Evolutionary conservation across 2,113 vertebrate species (phyloP), one percentile per base, ranked within the genome.

Genomic region (Crotalus helleri): DNA sequence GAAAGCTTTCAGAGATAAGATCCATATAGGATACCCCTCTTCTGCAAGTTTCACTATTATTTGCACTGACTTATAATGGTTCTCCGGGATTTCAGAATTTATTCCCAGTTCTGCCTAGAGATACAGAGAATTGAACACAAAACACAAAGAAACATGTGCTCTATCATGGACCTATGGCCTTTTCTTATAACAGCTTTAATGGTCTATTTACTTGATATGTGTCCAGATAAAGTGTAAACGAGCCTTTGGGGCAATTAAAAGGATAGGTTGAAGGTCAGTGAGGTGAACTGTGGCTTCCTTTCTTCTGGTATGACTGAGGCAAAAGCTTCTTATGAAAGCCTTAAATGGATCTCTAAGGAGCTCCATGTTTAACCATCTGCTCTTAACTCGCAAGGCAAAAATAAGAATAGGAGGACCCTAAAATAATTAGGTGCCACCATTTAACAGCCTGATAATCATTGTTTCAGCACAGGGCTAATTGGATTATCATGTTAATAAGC

Each of bases 371-470:
- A 93, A 39, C 90, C 94, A 39, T 44, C 15, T 93, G 88, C 19
- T 44, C 33, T n/a, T 55, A 94, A 92, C 39, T 29, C 88, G 57
- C 29, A 12, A 54, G 69, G 74, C 87, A 86, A 57, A 81, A 81
- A 33, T 3, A 87, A 58, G 88, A 93, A 88, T 69, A 92, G 44
- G 33, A 87, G 86, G 89, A 89, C 87, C 13, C 4, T 88, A 93
- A 57, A 94, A 94, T 92, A 95, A 94, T 96, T 89, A 91, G 92
- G 69, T 93, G 54, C 54, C 85, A 21, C 69, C 69, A 12, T 87
- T 93, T 95, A 96, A 92, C 23, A 88, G 87, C 59, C 87, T 94
- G 90, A 69, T 85, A 94, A 93, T 93, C 90, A 94, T 91, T 93
- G 64, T 92, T 95, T 95, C 51, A 55, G 92, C 5, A 0, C 91